phyloP scores from a whole-genome alignment of 2,113 vertebrate species.

The Dicentrarchus labrax region DNA sequence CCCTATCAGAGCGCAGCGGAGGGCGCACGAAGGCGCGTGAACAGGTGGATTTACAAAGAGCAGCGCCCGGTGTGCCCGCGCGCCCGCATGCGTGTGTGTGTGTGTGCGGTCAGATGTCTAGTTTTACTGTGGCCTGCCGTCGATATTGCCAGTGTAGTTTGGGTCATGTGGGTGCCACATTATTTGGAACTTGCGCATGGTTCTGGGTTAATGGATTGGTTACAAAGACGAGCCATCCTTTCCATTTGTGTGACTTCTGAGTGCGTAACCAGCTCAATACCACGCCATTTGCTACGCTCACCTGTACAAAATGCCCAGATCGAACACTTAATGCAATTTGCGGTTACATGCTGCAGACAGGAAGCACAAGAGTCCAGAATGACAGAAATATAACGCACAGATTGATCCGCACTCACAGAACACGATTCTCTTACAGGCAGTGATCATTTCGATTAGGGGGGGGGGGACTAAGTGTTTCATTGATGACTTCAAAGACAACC shows the following conservation, averaged over 20 bases:
- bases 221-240: not conserved
- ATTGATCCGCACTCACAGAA: not conserved
- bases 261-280: not conserved
- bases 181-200: not conserved
- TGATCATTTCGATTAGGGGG: not conserved
- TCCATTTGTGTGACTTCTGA: not conserved
- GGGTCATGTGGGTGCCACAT: not conserved
- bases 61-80: slow-evolving; percentile 3
- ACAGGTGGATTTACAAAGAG: slow-evolving; percentile 81
- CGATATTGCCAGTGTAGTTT: not conserved
- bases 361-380: not conserved
- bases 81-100: not conserved
- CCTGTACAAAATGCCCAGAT: not conserved
- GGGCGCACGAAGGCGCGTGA: slow-evolving; percentile 51
- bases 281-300: not conserved
- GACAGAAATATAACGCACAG: not conserved
- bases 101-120: not conserved
- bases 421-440: not conserved
- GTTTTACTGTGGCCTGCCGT: too few species aligned
- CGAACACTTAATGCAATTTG: not conserved
- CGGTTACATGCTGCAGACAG: not conserved
- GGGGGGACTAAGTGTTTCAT: not conserved
- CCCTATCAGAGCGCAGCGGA: slow-evolving; percentile 42
- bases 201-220: not conserved
- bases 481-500: not conserved